These are phyloP conservation scores for Xerus rutilus DNA, from an alignment of 2,797 vertebrate species.

Conservation along the genomic window DNA sequence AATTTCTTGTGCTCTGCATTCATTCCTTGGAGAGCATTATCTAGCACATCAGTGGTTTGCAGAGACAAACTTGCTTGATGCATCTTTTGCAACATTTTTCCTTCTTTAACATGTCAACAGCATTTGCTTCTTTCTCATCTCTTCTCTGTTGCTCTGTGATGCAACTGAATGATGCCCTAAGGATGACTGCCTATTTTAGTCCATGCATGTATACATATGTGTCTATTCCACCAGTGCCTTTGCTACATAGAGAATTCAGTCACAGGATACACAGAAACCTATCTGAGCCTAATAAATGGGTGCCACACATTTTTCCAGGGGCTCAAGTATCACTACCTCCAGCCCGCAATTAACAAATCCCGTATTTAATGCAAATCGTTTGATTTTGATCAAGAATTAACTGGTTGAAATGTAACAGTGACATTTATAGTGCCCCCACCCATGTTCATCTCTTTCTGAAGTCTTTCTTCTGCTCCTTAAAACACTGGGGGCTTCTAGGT, in stretches of 20 bases:
- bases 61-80: neutral
- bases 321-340: conserved; percentile 52
- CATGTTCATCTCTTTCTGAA: neutral
- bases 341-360: neutral
- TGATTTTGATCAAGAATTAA: too few relatives aligned
- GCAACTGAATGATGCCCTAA: neutral
- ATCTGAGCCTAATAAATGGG: conserved; percentile 74
- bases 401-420: neutral
- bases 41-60: neutral
- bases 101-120: neutral
- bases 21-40: neutral
- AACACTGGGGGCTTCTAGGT: neutral
- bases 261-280: conserved; percentile 57
- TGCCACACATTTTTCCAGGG: conserved; percentile 61
- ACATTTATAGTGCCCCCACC: neutral
- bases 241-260: neutral
- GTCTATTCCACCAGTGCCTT: neutral
- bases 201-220: neutral
- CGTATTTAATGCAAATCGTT: neutral
- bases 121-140: neutral
- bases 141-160: neutral
- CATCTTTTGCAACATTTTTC: neutral
- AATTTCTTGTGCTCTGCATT: neutral
- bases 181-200: neutral
- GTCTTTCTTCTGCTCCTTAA: neutral